Percentiles rank a stretch among this genome's conserved stretches.
phyloP scores from a whole-genome alignment of 2,113 vertebrate species.

The Rhombomys opimus region DNA sequence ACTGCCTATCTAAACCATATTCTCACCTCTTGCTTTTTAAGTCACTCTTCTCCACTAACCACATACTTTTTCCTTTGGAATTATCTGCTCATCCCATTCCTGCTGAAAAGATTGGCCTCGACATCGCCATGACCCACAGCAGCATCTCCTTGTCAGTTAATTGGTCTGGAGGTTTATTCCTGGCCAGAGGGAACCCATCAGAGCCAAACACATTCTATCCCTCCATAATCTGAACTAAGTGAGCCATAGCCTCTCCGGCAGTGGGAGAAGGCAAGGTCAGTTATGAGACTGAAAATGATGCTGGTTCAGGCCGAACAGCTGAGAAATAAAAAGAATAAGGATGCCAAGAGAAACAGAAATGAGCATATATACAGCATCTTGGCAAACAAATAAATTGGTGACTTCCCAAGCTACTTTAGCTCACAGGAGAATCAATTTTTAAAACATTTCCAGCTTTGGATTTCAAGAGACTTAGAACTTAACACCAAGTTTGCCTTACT shows the following conservation, averaged over 20 bases:
- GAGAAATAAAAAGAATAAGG: not conserved
- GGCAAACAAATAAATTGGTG: not conserved
- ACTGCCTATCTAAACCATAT: not conserved
- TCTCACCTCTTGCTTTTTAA: not conserved
- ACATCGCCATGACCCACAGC: not conserved
- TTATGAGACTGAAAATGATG: not conserved
- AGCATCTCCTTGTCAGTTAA: not conserved
- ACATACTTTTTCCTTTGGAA: not conserved
- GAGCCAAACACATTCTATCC: conserved; percentile 4
- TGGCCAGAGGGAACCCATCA: conserved; percentile 4
- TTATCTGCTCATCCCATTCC: not conserved
- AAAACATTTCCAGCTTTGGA: not conserved
- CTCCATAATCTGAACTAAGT: not conserved
- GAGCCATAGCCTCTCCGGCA: not conserved
- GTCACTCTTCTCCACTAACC: not conserved
- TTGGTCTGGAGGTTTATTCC: not conserved
- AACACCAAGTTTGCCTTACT: not conserved
- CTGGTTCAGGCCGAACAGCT: not conserved
- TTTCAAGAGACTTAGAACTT: not conserved
- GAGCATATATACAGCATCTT: not conserved
- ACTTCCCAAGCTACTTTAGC: conserved; percentile 14
- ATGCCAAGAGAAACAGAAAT: not conserved
- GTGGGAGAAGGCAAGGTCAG: not conserved
- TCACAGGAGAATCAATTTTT: not conserved
- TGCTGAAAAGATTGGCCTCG: conserved; percentile 2